phyloP scores from a whole-genome alignment of 1,140 invertebrate genomes.

The Philotrypesis tridentata region DNA sequence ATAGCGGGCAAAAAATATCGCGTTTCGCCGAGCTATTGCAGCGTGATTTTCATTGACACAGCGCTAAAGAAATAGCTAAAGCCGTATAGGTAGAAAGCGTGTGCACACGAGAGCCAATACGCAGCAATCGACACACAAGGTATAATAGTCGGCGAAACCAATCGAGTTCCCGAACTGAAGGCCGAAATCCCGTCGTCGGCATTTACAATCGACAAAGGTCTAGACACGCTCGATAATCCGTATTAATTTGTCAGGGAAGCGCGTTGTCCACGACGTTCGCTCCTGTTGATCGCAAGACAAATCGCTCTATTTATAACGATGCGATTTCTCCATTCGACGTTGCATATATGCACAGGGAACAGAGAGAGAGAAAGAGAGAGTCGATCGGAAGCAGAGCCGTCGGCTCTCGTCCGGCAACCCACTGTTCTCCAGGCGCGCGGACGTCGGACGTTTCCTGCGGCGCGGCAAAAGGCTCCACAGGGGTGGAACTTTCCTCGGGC shows the following conservation, averaged over 20 bases:
- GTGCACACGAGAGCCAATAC: not conserved
- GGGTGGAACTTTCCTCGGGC: not conserved
- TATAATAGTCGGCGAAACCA: not conserved
- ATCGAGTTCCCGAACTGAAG: not conserved
- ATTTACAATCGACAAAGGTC: not conserved
- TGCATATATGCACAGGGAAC: no score
- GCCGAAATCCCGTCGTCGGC: not conserved
- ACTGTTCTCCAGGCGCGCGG: no score
- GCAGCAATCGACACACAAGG: no score
- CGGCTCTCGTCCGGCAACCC: not conserved
- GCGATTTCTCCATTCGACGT: no score
- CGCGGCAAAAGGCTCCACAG: not conserved
- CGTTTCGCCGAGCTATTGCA: not conserved
- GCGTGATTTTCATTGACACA: no score
- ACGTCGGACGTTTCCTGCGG: not conserved
- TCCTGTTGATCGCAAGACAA: no score
- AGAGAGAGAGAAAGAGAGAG: no score
- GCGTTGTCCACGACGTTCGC: no score
- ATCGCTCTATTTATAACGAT: no score
- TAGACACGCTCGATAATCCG: not conserved
- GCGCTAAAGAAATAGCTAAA: not conserved
- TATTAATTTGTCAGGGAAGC: not conserved
- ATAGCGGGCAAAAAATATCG: not conserved
- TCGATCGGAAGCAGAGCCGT: no score
- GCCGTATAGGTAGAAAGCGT: not conserved